Evolutionary conservation across 1,140 invertebrate species (phyloP).

Genomic region (Paraescarpia echinospica): DNA sequence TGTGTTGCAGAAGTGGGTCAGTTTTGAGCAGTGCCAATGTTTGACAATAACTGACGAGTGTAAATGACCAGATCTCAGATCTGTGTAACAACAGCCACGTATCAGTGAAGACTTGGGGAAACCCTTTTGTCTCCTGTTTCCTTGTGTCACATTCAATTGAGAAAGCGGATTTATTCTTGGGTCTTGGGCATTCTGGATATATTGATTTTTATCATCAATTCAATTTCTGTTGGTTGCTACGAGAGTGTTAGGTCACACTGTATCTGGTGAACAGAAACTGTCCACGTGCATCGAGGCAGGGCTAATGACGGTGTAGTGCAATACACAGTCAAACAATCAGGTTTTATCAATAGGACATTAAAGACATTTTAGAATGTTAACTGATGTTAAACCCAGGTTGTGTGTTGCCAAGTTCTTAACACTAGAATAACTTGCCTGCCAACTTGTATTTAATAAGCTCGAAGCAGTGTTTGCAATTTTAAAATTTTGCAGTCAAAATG

Average conservation of each 20-base stretch:
- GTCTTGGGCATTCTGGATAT: not conserved
- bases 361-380: no score
- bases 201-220: conserved; percentile 1
- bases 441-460: no score
- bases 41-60: not conserved
- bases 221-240: not conserved
- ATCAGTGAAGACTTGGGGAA: not conserved
- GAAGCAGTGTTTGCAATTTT: no score
- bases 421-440: no score
- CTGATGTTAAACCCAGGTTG: no score
- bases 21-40: not conserved
- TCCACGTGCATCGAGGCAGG: not conserved
- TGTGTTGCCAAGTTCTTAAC: no score
- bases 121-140: not conserved
- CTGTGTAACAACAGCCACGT: not conserved
- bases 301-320: not conserved
- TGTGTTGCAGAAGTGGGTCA: not conserved
- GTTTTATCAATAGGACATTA: no score
- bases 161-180: not conserved
- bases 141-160: not conserved
- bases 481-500: no score
- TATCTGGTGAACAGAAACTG: not conserved
- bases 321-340: not conserved
- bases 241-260: not conserved
- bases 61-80: not conserved